Conservation (phyloP, 2,797 vertebrate species). For the Graptemys geographica region DNA sequence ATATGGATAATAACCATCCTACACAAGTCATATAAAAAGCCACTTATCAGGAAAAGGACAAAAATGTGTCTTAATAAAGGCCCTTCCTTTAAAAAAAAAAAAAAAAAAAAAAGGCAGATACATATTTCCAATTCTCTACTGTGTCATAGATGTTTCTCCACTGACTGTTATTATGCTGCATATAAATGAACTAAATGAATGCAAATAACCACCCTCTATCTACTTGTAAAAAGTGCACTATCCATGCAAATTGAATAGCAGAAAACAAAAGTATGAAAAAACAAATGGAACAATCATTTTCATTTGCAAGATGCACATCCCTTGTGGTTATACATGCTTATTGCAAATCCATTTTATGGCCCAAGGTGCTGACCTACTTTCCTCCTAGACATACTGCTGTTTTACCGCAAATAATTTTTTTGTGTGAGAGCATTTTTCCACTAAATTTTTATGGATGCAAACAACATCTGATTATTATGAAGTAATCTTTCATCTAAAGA, state of each 20-base stretch:
- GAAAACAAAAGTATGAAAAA: background rate
- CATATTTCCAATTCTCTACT: background rate
- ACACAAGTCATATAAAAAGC: constrained; percentile 13
- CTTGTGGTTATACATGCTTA: background rate
- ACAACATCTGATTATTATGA: background rate
- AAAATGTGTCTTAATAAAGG: constrained; percentile 20
- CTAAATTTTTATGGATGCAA: background rate
- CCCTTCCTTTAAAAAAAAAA: background rate
- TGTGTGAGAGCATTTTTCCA: background rate
- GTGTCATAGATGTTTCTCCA: background rate
- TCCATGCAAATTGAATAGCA: background rate
- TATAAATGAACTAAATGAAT: background rate
- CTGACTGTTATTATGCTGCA: background rate
- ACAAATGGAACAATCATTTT: background rate
- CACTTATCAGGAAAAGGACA: constrained; percentile 8
- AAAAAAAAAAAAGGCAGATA: background rate
- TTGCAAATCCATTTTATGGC: background rate
- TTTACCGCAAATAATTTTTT: background rate
- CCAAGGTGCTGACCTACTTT: background rate
- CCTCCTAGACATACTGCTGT: background rate
- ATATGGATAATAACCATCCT: constrained; percentile 2
- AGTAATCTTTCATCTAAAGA: background rate
- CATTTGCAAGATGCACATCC: background rate
- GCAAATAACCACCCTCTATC: background rate
- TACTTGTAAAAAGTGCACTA: background rate